These are phyloP conservation scores for Pseudomyrmex concolor DNA, from an alignment of 1,140 invertebrate genomes.

Conservation along the genomic window DNA sequence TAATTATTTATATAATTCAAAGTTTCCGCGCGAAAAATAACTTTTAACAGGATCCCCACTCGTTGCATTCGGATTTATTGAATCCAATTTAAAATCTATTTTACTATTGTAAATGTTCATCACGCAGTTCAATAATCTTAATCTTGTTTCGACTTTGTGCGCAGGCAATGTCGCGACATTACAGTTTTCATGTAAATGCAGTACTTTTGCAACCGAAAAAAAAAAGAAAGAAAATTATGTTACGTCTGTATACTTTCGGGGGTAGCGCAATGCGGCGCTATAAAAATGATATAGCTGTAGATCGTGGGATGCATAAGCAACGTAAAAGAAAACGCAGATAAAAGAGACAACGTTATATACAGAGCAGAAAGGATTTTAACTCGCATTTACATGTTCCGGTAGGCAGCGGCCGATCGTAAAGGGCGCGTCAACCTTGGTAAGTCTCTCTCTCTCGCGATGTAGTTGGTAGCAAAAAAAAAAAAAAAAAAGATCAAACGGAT, in stretches of 20 bases:
- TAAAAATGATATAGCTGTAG: conserved; percentile 45
- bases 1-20: background rate
- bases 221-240: conserved; percentile 7
- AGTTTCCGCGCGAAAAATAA: background rate
- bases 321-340: conserved; percentile 19
- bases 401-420: conserved; percentile 74
- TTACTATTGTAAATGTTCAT: background rate
- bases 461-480: background rate
- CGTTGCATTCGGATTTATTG: background rate
- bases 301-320: conserved; percentile 16
- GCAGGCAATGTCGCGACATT: background rate
- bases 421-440: conserved; percentile 39
- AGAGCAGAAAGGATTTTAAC: conserved; percentile 62
- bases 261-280: background rate
- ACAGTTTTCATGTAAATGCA: background rate
- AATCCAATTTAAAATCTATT: background rate
- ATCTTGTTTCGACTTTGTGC: too few species aligned
- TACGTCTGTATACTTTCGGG: conserved; percentile 18
- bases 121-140: background rate
- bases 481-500: conserved; percentile 73
- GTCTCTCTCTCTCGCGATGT: conserved; percentile 11
- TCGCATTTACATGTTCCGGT: conserved; percentile 79
- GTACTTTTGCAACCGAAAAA: too few species aligned
- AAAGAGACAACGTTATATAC: conserved; percentile 60
- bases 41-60: background rate